Base-by-base conservation (phyloP, 2,888 invertebrate species). In the Hetaerina titia region DNA sequence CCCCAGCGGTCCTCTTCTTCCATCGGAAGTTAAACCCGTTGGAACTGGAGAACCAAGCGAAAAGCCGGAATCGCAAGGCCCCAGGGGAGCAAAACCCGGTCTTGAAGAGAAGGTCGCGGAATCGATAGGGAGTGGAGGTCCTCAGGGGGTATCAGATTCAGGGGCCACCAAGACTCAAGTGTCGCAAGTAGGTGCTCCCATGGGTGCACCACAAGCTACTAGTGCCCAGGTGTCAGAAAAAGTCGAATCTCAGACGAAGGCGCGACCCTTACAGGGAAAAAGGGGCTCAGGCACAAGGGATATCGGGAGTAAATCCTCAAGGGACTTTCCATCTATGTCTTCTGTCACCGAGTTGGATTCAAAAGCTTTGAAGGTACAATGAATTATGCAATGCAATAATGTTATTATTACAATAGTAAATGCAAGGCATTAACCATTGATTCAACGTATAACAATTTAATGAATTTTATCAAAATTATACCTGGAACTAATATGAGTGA, bases 341-440 rank as follows among this genome's bases (percentile, higher is more conserved):
- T 56, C 56, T 31, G 64, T n/a, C 74, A 31, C 56, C 57, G 22
- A 92, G 56, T 56, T 92, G 92, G 92, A 92, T 69, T 64, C 69
- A 25, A 56, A 64, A 13, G 92, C 92, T 69, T 69, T 92, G 5
- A 63, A 92, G 92, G 92, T 92, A 92, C 56, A 22, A 90, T 17
- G 22, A 60, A 25, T 63, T 31, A 31, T 45, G 45, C 45, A 45
- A 45, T 45, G 45, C 4, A 45, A 45, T 45, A 45, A 2, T 45
- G 45, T 45, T 45, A 45, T 45, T 45, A 45, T 45, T 45, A 45
- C 1, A 45, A 45, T 45, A 45, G 45, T 45, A 45, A 1, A 45
- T 45, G 45, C 45, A 45, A 45, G 1, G 45, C 45, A 45, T 45
- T 45, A 45, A 45, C 45, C 2, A 45, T 45, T 45, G 45, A 45